Conservation (phyloP, 2,113 vertebrate species). For the Menura novaehollandiae region DNA sequence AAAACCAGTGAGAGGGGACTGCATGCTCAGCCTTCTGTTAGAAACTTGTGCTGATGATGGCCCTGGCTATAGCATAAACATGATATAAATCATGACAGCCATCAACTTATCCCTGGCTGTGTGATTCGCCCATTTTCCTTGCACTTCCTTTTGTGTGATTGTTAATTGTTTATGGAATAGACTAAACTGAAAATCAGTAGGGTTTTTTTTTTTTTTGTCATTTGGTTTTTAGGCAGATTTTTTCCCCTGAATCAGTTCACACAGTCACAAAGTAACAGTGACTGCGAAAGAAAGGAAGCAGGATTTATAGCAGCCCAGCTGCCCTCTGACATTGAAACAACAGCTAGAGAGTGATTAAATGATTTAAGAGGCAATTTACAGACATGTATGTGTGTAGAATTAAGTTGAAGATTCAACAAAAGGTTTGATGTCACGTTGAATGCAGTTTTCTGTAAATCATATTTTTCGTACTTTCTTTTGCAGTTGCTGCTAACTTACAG, state of each 20-base stretch:
- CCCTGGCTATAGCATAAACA: neutral
- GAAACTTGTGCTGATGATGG: neutral
- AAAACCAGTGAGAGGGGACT: neutral
- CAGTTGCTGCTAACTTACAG: constrained; percentile 99
- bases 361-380: neutral
- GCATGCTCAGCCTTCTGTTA: neutral
- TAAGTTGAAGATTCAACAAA: neutral
- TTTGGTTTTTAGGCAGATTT: neutral
- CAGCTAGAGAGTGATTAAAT: neutral
- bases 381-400: neutral
- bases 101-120: neutral
- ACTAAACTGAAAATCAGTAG: neutral
- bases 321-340: neutral
- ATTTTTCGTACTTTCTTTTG: constrained; percentile 62
- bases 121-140: neutral
- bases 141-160: neutral
- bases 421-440: constrained; percentile 4
- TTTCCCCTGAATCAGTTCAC: neutral
- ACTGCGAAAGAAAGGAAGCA: neutral
- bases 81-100: neutral
- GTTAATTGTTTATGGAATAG: neutral
- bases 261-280: neutral
- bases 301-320: neutral
- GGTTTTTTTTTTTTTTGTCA: neutral
- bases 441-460: constrained; percentile 4